A percentile compares a stretch with the other conserved stretches of the same genome.
phyloP scores from a whole-genome alignment of 2,113 vertebrate species.

The Microtus richardsoni region DNA sequence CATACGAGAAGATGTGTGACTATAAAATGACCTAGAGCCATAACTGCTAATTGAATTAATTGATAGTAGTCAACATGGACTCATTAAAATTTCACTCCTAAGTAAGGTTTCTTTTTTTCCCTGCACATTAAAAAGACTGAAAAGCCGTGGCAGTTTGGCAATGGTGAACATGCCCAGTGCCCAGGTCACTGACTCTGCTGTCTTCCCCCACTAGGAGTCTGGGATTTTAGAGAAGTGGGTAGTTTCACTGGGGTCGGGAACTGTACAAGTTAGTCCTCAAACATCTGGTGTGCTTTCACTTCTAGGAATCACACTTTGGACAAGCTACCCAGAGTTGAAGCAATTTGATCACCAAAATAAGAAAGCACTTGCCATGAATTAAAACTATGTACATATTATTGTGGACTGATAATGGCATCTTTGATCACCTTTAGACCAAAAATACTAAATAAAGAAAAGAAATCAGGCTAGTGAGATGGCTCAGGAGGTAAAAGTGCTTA shows the following conservation, averaged over 20 bases:
- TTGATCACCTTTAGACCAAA: constrained; percentile 7
- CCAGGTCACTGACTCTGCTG: background rate
- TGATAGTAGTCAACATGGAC: constrained; percentile 5
- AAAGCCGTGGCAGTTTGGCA: background rate
- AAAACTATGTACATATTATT: constrained; percentile 7
- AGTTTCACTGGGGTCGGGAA: background rate
- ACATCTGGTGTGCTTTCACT: background rate
- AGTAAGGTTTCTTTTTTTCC: background rate
- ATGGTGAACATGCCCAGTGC: background rate
- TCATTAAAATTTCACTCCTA: constrained; percentile 4
- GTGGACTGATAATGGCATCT: background rate
- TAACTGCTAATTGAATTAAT: background rate
- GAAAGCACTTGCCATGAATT: background rate
- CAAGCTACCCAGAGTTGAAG: background rate
- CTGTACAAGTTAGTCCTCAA: background rate
- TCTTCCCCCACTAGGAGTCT: background rate
- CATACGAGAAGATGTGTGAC: background rate
- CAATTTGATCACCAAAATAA: background rate
- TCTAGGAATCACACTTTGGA: background rate
- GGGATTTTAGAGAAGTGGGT: background rate
- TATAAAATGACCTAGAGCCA: background rate
- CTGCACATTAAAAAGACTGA: background rate
- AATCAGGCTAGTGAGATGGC: background rate
- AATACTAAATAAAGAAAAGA: background rate
- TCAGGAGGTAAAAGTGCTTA: background rate